These are phyloP conservation scores for Protaetia brevitarsis DNA, from an alignment of 1,140 invertebrate species.

Conservation along the genomic window DNA sequence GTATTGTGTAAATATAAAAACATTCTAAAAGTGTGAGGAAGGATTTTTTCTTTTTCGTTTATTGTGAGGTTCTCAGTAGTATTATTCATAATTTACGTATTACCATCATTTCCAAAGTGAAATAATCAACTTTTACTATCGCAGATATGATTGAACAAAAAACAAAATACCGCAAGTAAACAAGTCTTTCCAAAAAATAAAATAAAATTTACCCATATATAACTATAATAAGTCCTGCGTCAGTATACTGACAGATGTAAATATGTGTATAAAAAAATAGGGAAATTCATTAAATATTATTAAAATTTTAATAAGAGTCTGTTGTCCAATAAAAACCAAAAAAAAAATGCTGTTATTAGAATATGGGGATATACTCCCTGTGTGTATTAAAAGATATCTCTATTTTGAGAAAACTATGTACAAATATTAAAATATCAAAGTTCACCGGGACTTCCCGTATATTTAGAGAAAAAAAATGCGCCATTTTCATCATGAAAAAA, in stretches of 20 bases:
- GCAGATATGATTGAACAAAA: too few species aligned
- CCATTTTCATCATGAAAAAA: slow-evolving; percentile 5
- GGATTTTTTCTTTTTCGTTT: too few species aligned
- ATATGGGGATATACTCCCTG: background rate
- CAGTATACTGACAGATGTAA: slow-evolving; percentile 18
- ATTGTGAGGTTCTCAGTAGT: slow-evolving; percentile 4
- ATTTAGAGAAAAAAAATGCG: background rate
- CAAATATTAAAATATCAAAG: slow-evolving; percentile 14
- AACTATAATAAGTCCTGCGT: background rate
- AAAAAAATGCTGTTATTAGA: slow-evolving; percentile 16
- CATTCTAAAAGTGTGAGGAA: too few species aligned
- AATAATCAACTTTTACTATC: slow-evolving; percentile 12
- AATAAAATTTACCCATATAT: background rate
- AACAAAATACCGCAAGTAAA: too few species aligned
- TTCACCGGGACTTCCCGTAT: background rate
- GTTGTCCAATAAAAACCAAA: slow-evolving; percentile 9
- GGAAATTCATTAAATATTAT: slow-evolving; percentile 24
- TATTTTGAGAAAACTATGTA: slow-evolving; percentile 14
- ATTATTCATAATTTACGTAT: slow-evolving; percentile 3
- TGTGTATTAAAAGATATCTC: slow-evolving; percentile 12
- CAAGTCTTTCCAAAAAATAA: background rate
- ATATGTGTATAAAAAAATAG: slow-evolving; percentile 22
- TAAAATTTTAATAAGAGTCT: slow-evolving; percentile 15
- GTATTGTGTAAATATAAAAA: too few species aligned
- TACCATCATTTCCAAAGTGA: slow-evolving; percentile 3